Evolutionary conservation across 2,797 vertebrate species (phyloP).

Genomic region (Lacerta bilineata): DNA sequence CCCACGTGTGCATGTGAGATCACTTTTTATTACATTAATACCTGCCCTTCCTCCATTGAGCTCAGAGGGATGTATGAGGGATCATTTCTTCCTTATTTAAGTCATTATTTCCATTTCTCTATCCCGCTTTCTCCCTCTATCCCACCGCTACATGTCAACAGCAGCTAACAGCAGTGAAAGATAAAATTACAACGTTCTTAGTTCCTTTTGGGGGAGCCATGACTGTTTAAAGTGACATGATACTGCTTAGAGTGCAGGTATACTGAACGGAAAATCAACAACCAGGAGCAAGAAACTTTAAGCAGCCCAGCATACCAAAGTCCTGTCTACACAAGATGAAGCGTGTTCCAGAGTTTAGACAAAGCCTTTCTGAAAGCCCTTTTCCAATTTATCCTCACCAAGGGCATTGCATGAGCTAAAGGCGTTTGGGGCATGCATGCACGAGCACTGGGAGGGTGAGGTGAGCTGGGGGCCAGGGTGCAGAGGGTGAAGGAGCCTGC

Average conservation of each 20-base stretch:
- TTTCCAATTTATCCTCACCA: not conserved
- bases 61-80: not conserved
- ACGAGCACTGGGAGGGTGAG: too few species aligned
- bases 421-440: too few species aligned
- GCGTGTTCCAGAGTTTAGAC: not conserved
- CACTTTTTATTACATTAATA: not conserved
- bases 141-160: too few species aligned
- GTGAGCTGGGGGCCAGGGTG: too few species aligned
- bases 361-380: not conserved
- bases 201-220: too few species aligned
- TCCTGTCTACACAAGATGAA: not conserved
- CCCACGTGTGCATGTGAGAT: not conserved
- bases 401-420: too few species aligned
- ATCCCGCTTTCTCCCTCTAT: not conserved
- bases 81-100: not conserved
- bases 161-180: not conserved
- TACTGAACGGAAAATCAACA: not conserved
- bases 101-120: slow-evolving; percentile 5
- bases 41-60: not conserved
- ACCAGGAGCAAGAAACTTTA: not conserved
- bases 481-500: too few species aligned
- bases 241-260: too few species aligned
- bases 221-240: too few species aligned
- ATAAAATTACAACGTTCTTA: not conserved
- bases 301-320: not conserved